Evolutionary conservation across 1,140 invertebrate genomes (phyloP).

Genomic region (Akabosia matsudoensis): DNA sequence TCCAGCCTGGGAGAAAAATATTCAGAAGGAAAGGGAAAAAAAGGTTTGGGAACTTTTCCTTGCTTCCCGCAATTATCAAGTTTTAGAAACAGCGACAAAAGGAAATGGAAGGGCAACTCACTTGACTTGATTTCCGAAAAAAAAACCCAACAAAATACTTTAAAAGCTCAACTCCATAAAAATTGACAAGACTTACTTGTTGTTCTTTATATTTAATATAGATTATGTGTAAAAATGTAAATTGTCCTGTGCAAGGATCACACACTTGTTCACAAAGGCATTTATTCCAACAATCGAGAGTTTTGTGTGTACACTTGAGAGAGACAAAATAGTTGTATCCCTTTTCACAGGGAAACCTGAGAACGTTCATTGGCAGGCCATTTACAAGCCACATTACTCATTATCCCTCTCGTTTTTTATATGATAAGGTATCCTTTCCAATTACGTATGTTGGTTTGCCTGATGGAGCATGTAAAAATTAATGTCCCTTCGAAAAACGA

Average conservation of each 20-base stretch:
- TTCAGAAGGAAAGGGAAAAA: too few species aligned
- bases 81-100: not conserved
- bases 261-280: not conserved
- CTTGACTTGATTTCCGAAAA: slow-evolving; percentile 18
- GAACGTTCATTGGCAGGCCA: not conserved
- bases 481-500: not conserved
- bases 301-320: not conserved
- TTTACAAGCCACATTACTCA: not conserved
- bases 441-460: not conserved
- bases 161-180: not conserved
- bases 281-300: not conserved
- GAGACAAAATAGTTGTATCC: not conserved
- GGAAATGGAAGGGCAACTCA: slow-evolving; percentile 16
- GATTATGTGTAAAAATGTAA: not conserved
- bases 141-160: not conserved
- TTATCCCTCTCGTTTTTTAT: not conserved
- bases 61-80: slow-evolving; percentile 7
- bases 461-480: not conserved
- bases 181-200: not conserved
- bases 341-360: not conserved
- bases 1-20: too few species aligned
- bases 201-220: not conserved
- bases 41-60: not conserved
- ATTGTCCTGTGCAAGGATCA: not conserved
- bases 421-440: slow-evolving; percentile 10